Evolutionary conservation across 2,113 vertebrate genomes (phyloP), one percentile per base, ranked within the genome.

Genomic region (Xenopus laevis): DNA sequence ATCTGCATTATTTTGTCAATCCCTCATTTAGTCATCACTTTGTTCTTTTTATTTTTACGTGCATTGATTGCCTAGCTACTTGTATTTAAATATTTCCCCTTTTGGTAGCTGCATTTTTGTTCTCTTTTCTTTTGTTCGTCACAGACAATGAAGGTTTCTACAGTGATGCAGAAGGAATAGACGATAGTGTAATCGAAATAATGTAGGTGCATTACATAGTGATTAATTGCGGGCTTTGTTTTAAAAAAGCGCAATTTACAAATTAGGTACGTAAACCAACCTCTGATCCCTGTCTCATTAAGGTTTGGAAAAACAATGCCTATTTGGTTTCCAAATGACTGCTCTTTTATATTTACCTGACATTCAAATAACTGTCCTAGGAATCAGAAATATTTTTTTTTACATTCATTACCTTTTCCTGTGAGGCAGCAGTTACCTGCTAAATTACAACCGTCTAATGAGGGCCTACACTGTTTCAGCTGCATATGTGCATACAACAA

Each of bases 331-430:
- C 84, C 88, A 88, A 85, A 87, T 89, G 87, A 87, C 84, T 89
- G 84, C 81, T 82, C 82, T 85, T 90, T 91, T 91, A 86, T 91
- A 83, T 87, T 85, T 83, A 84, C 82, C 88, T 91, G 84, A 84
- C 86, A 89, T 84, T 89, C 85, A 88, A 4, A 81, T 79, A 78
- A 86, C 88, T 88, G 80, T 85, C 84, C 70, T 81, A 72, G 73
- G 88, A 85, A 88, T 90, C 89, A 82, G 85, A 40, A 40, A 40
- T 40, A 40, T 1, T 40, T 7, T 40, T 40, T 27, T 27, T 27
- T 27, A 27, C 23, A 27, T 27, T 27, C 23, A 27, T n/a, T 27
- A 27, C 23, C 23, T 27, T 27, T 27, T 27, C 23, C 4, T 40
- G 33, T 27, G 23, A 27, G n/a, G 23, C 23, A 27, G 23, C 33